Base-by-base conservation (phyloP, 2,888 invertebrate genomes). In the Caradrina kadenii region DNA sequence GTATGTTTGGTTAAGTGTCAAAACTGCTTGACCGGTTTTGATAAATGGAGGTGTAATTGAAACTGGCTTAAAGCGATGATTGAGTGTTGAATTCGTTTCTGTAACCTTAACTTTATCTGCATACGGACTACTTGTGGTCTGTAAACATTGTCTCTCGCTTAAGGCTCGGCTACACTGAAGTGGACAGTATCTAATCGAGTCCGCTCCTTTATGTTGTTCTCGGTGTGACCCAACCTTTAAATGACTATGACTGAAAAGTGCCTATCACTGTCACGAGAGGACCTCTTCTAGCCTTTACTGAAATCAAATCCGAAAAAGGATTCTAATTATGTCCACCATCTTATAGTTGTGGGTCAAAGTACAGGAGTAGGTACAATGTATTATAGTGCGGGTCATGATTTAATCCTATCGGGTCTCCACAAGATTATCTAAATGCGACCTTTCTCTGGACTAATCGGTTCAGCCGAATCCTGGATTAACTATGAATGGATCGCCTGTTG, bases 401-500 rank as follows among this genome's bases (percentile, higher is more conserved):
- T 59, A 64, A 73, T 76, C 69, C 64, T 42, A 60, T 59, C 15
- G 52, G 58, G 54, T 21, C 39, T 53, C 55, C 54, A 50, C 53
- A 45, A 66, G 74, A 70, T 83, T 74, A 83, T 78, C 52, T 64
- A 26, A 61, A 48, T 49, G 53, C 45, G 63, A 53, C 74, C 80
- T 79, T 74, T 73, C 73, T 69, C 49, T 58, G 76, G 61, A 73
- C 67, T 75, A 78, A 79, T 79, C 73, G 66, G 73, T 69, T 72
- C 63, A 66, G 65, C 76, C 67, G 63, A 79, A 82, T 79, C 76
- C 77, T 21, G 54, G 76, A 75, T 81, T 82, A 76, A 64, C 59
- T 63, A 70, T 66, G 72, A 80, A 85, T 83, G 70, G 82, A 82
- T 80, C 59, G 54, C 52, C 45, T 62, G 61, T 75, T 66, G 61